phyloP scores from a whole-genome alignment of 2,113 vertebrate genomes.

The Phyllostomus discolor region DNA sequence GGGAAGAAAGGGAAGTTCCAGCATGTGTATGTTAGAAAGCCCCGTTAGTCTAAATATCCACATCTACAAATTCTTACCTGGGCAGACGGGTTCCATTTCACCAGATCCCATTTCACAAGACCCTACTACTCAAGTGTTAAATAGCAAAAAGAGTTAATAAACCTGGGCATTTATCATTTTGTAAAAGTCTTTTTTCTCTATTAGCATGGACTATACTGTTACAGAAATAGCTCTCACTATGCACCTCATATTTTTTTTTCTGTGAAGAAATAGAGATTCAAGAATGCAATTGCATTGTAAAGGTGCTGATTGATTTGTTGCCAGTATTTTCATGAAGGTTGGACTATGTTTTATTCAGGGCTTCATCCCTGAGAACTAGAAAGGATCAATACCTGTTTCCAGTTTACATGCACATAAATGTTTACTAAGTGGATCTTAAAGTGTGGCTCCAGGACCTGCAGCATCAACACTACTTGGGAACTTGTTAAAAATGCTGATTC shows the following conservation, averaged over 20 bases:
- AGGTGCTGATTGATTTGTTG: not conserved
- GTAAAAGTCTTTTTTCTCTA: not conserved
- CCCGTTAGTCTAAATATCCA: not conserved
- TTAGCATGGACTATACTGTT: not conserved
- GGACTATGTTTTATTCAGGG: not conserved
- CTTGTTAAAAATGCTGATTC: not conserved
- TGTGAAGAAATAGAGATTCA: not conserved
- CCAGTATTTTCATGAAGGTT: not conserved
- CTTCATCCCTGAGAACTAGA: not conserved
- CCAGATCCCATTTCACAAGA: not conserved
- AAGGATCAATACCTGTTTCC: not conserved
- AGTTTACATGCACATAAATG: not conserved
- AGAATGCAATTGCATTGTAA: not conserved
- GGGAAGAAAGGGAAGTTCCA: not conserved
- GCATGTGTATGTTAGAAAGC: not conserved
- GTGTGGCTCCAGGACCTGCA: not conserved
- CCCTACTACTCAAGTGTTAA: not conserved
- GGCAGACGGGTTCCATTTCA: not conserved
- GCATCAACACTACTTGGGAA: not conserved
- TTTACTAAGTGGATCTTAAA: not conserved
- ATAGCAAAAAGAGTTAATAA: not conserved
- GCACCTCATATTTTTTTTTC: not conserved
- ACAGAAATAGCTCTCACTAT: not conserved
- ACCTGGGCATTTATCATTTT: not conserved
- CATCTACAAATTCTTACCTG: not conserved